phyloP scores from a whole-genome alignment of 2,888 invertebrate genomes.

The Ctenicera cuprea region DNA sequence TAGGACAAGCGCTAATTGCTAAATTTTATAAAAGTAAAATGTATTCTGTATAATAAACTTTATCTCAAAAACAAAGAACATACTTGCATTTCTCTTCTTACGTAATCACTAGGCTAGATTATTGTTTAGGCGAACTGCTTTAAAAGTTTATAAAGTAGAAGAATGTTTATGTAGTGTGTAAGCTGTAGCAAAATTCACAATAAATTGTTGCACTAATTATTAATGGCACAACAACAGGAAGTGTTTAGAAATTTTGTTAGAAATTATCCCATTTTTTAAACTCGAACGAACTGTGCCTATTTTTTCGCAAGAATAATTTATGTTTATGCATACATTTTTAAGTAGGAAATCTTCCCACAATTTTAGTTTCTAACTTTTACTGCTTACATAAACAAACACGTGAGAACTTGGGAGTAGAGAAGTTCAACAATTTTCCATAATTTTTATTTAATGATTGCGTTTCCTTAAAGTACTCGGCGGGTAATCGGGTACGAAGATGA shows the following conservation, averaged over 20 bases:
- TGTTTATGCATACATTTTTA: neutral
- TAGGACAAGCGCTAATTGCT: too few relatives aligned
- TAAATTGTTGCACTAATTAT: neutral
- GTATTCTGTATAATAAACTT: too few relatives aligned
- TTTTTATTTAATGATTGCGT: slow-evolving; percentile 10
- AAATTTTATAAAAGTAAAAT: too few relatives aligned
- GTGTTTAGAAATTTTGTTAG: neutral
- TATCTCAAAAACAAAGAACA: too few relatives aligned
- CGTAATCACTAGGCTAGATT: too few relatives aligned
- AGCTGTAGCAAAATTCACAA: neutral
- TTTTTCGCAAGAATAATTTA: slow-evolving; percentile 10
- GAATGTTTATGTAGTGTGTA: neutral
- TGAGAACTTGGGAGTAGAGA: neutral
- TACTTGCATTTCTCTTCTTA: too few relatives aligned
- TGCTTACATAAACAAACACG: neutral
- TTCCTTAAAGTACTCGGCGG: too few relatives aligned
- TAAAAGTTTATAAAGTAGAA: too few relatives aligned
- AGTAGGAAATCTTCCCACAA: neutral
- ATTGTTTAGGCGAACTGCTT: too few relatives aligned
- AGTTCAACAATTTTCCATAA: neutral
- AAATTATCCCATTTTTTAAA: neutral
- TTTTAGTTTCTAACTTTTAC: slow-evolving; percentile 5
- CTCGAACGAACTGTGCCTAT: neutral
- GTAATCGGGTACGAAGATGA: slow-evolving; percentile 16
- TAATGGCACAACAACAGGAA: neutral